Conservation (phyloP, 2,113 vertebrate species). For the Nerophis ophidion region DNA sequence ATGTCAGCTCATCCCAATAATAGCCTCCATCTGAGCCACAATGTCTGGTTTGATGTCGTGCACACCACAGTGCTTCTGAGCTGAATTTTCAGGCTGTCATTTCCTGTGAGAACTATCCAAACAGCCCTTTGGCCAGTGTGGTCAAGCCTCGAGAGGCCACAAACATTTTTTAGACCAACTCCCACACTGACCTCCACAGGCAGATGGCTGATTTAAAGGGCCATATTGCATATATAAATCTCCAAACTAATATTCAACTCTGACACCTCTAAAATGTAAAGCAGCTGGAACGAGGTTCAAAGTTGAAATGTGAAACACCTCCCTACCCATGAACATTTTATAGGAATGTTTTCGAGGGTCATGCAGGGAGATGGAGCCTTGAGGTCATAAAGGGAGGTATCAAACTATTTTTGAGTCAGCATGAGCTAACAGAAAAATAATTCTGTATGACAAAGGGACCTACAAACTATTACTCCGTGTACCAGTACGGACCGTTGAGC, state of each 20-base stretch:
- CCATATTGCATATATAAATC: conserved; percentile 28
- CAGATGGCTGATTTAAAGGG: conserved; percentile 33
- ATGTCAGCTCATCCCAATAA: conserved; percentile 26
- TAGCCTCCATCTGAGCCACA: conserved; percentile 27
- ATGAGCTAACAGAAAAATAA: conserved; percentile 15
- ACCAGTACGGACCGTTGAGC: background rate
- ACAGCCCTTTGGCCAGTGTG: conserved; percentile 32
- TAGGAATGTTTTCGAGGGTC: conserved; percentile 2
- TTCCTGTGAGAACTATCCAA: conserved; percentile 58
- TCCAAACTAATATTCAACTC: conserved; percentile 14
- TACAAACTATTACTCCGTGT: background rate
- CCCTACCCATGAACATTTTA: background rate
- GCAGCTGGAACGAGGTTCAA: conserved; percentile 9
- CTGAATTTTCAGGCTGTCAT: conserved; percentile 47
- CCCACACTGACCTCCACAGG: conserved; percentile 43
- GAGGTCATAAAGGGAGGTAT: conserved; percentile 10
- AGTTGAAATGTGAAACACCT: background rate
- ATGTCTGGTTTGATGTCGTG: conserved; percentile 27
- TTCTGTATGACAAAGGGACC: background rate
- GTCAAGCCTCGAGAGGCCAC: conserved; percentile 38
- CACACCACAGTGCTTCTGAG: conserved; percentile 30
- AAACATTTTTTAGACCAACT: conserved; percentile 44
- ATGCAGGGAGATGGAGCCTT: background rate
- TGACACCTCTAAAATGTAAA: background rate
- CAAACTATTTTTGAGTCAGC: conserved; percentile 11